These are phyloP conservation scores for Hyposoter dolosus DNA, from an alignment of 2,888 invertebrate species.

Conservation along the genomic window DNA sequence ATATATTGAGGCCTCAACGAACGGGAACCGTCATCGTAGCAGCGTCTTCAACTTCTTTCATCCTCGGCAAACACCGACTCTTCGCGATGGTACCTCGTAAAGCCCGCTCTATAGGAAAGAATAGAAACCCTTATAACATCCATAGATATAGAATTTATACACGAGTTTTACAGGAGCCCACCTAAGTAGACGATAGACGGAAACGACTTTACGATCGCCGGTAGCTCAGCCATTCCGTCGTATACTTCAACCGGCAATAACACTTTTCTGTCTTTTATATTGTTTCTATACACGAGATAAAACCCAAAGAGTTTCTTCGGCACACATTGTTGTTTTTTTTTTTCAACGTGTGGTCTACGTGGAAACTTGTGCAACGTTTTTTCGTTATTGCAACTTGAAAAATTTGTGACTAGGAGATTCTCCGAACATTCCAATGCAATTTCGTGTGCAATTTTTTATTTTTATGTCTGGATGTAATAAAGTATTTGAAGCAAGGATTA, in stretches of 20 bases:
- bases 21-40: constrained; percentile 10
- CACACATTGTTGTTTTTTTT: not conserved
- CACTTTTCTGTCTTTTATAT: constrained; percentile 39
- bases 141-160: constrained; percentile 38
- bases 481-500: no score
- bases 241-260: constrained; percentile 52
- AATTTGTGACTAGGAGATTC: no score
- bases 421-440: no score
- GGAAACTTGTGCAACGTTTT: not conserved
- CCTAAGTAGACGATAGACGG: constrained; percentile 66
- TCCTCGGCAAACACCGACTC: constrained; percentile 67
- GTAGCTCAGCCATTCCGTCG: constrained; percentile 73
- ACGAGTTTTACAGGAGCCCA: constrained; percentile 61
- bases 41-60: constrained; percentile 55
- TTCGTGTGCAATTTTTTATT: no score
- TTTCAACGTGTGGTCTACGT: constrained; percentile 2
- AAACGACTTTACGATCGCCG: constrained; percentile 79
- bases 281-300: constrained; percentile 28
- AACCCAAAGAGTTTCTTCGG: constrained; percentile 21
- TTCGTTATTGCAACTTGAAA: no score
- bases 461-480: no score
- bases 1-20: constrained; percentile 20
- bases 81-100: constrained; percentile 62
- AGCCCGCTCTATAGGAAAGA: constrained; percentile 44
- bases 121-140: constrained; percentile 46